These are phyloP conservation scores for Gobiocypris rarus DNA, from an alignment of 2,113 vertebrate genomes.

Conservation along the genomic window DNA sequence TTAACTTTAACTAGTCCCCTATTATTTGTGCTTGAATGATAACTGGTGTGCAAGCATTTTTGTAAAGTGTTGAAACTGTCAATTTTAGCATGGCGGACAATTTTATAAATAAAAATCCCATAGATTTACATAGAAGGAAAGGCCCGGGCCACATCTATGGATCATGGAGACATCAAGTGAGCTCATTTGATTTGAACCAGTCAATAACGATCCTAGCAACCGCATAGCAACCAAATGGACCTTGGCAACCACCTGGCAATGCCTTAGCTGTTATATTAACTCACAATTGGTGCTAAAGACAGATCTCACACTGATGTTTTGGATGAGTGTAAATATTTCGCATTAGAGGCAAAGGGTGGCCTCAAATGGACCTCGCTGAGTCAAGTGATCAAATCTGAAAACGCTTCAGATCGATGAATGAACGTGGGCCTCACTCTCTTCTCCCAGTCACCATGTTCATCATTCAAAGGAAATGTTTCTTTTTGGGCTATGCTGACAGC, in stretches of 20 bases:
- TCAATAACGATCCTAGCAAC: background rate
- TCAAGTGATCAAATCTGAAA: conserved; percentile 12
- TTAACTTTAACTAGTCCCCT: background rate
- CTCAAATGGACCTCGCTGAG: background rate
- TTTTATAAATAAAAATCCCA: background rate
- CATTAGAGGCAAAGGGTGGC: background rate
- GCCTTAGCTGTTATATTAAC: background rate
- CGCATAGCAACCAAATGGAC: background rate
- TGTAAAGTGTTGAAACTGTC: background rate
- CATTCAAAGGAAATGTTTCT: background rate
- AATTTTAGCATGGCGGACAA: background rate
- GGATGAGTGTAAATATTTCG: background rate
- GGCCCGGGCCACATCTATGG: background rate
- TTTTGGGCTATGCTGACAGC: background rate
- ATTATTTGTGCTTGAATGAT: background rate
- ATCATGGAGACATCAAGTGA: background rate
- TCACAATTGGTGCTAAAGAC: background rate
- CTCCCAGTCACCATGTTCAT: background rate
- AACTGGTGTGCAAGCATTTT: background rate
- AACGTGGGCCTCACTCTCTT: background rate
- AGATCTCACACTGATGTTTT: background rate
- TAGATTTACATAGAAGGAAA: background rate
- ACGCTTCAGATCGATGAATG: conserved; percentile 2
- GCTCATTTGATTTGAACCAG: background rate
- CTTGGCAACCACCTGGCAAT: conserved; percentile 5